Evolutionary conservation across 1,140 invertebrate species (phyloP).

Genomic region (Brachionus plicatilis): DNA sequence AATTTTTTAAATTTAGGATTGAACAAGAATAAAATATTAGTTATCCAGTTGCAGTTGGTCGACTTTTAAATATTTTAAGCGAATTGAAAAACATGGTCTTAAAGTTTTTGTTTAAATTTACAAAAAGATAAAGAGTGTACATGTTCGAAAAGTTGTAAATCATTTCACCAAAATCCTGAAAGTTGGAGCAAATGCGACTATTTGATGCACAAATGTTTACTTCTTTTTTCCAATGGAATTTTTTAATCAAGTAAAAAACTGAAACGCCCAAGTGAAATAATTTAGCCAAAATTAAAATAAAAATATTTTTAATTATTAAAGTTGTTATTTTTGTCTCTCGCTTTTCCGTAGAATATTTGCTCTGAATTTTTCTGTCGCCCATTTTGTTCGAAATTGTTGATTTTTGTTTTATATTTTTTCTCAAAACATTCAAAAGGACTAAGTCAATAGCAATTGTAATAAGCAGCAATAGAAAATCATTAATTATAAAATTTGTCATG

Average conservation of each 20-base stretch:
- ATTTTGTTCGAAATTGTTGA: neutral
- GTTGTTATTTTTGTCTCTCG: neutral
- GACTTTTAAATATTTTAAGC: neutral
- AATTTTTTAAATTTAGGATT: no score
- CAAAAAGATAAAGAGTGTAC: neutral
- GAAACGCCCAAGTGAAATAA: neutral
- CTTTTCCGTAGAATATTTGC: neutral
- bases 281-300: neutral
- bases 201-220: neutral
- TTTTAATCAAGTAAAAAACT: neutral
- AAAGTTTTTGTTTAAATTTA: neutral
- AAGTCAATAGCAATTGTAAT: neutral
- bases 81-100: neutral
- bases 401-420: neutral
- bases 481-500: neutral
- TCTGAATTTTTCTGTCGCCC: neutral
- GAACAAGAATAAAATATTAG: no score
- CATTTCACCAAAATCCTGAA: neutral
- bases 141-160: neutral
- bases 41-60: no score
- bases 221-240: neutral
- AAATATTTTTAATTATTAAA: neutral
- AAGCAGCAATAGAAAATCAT: neutral
- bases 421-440: neutral
- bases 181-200: neutral